Evolutionary conservation across 2,797 vertebrate genomes (phyloP).

Genomic region (Mionectes olivaceus): DNA sequence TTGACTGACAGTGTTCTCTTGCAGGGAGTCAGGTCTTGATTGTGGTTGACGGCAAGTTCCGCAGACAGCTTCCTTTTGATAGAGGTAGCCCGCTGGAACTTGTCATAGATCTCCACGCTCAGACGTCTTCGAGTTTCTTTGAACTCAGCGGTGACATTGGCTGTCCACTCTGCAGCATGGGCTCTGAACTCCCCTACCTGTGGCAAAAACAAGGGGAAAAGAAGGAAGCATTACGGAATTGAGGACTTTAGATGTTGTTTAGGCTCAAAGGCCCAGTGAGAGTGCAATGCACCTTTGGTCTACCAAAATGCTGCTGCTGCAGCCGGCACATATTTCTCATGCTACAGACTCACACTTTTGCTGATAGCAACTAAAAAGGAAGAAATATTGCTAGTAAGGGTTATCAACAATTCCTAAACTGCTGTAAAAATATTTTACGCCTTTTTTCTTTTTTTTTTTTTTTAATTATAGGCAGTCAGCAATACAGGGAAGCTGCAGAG

Average conservation of each 20-base stretch:
- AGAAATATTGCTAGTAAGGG: neutral
- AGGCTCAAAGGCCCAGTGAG: neutral
- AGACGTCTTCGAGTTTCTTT: constrained; percentile 95
- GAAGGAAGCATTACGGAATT: neutral
- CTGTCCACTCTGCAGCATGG: constrained; percentile 97
- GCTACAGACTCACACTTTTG: neutral
- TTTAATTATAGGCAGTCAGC: neutral
- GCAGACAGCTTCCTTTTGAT: constrained; percentile 96
- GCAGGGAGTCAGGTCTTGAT: constrained; percentile 92
- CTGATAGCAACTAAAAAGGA: neutral
- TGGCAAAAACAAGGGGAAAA: neutral
- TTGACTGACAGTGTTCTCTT: constrained; percentile 94
- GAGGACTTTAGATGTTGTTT: neutral
- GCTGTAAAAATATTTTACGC: neutral
- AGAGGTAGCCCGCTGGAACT: constrained; percentile 95
- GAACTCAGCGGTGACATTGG: constrained; percentile 96
- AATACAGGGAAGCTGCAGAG: neutral
- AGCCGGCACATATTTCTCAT: neutral
- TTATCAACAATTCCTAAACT: neutral
- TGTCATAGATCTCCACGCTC: constrained; percentile 97
- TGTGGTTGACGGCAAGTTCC: constrained; percentile 88
- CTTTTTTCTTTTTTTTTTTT: no score
- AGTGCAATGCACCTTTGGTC: neutral
- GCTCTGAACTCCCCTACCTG: constrained; percentile 97
- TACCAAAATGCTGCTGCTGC: neutral